Base-by-base conservation (phyloP, 2,113 vertebrate genomes). In the Larimichthys crocea region DNA sequence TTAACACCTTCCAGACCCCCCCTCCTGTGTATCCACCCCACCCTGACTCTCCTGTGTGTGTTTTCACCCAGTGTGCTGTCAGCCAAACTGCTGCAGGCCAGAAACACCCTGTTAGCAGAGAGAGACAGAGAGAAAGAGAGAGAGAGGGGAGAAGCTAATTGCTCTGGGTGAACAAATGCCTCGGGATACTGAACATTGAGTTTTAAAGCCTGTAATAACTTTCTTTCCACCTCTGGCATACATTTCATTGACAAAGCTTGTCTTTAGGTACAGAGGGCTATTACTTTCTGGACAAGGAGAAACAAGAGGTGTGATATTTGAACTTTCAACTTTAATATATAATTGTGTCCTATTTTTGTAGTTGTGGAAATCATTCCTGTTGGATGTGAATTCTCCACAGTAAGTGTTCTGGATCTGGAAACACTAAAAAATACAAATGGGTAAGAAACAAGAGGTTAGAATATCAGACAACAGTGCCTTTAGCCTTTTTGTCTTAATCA, bases 41-140 rank as follows among this genome's bases (percentile, higher is more conserved):
- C 3, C 75, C 76, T 56, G 65, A 89, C 78, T 87, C 65, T 82
- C 80, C 16, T 73, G 77, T 57, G 85, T 74, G 53, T 83, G 73
- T 82, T 85, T 85, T 74, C 24, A 84, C 81, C 71, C 67, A 68
- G 40, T 57, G 22, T 31, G 67, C 66, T 10, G 2, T 15, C 56
- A 82, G 49, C 57, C 61, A 76, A 84, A 74, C 52, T 59, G 65
- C 69, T 78, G 44, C 10, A 59, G 68, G 78, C 86, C 84, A 85
- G 68, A 87, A 78, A 83, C 74, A 85, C 80, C 63, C 74, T 77
- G 59, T 86, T 86, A 69, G 52, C 50, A 12, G 52, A 46, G 22
- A 22, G 42, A 59, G 57, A 26, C 26, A 12, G 50, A 46, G 22
- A 35, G 31, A 35, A 6, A 22, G 49, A 78, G 49, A 44, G 22